phyloP scores from a whole-genome alignment of 2,888 invertebrate genomes.

The Pyrrhosoma nymphula region DNA sequence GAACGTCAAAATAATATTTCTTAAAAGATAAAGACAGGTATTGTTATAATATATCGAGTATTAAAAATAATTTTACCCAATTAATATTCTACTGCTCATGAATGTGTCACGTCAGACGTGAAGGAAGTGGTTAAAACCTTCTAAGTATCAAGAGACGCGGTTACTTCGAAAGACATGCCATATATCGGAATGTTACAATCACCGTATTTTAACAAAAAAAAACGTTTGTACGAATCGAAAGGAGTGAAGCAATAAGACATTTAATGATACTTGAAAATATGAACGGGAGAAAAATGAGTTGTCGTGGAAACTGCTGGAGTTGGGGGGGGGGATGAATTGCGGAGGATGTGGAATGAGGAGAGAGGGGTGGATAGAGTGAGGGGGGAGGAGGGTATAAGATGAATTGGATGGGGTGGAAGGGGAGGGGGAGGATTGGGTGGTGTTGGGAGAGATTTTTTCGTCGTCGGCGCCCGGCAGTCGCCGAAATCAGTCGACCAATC shows the following conservation, averaged over 20 bases:
- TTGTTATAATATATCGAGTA: no score
- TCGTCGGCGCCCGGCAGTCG: conserved; percentile 49
- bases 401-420: background rate
- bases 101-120: no score
- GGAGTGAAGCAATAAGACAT: background rate
- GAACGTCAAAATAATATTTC: no score
- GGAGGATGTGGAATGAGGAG: no score
- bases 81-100: no score
- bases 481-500: conserved; percentile 64
- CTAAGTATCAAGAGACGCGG: no score
- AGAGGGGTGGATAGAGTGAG: background rate
- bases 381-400: background rate
- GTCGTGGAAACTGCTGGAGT: background rate
- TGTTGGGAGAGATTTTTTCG: background rate
- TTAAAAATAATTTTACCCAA: no score
- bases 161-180: no score
- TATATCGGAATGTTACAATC: no score
- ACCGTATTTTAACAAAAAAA: background rate
- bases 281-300: background rate
- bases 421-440: background rate
- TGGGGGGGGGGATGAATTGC: no score
- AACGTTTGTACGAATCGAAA: background rate
- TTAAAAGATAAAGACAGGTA: no score
- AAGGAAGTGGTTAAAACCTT: no score
- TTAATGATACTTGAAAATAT: conserved; percentile 30